These are phyloP conservation scores for Noctua pronuba DNA, from an alignment of 2,888 invertebrate species.

Conservation along the genomic window DNA sequence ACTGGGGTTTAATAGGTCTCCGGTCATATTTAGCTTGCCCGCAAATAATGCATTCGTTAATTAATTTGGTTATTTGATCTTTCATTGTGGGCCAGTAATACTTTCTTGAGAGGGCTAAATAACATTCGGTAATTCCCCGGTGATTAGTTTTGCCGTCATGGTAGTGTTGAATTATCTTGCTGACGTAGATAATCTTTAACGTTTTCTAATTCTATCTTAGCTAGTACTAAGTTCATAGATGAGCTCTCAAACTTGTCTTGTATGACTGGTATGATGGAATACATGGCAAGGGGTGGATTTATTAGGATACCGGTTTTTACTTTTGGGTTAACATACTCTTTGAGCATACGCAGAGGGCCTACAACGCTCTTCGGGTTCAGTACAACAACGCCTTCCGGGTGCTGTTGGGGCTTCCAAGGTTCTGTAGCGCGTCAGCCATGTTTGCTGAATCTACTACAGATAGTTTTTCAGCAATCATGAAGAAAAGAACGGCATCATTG, in stretches of 20 bases:
- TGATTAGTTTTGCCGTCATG: slow-evolving; percentile 8
- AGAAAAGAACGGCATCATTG: too few species aligned
- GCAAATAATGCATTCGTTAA: not conserved
- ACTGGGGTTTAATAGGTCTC: not conserved
- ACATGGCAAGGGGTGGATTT: slow-evolving; percentile 1
- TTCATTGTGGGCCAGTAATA: slow-evolving; percentile 5
- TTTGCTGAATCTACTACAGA: too few species aligned
- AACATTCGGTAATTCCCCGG: slow-evolving; percentile 2
- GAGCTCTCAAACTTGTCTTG: slow-evolving; percentile 2
- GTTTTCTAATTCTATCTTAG: too few species aligned
- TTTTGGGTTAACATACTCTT: not conserved
- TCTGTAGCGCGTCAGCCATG: too few species aligned
- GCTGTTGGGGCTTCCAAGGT: too few species aligned
- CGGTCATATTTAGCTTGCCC: slow-evolving; percentile 1
- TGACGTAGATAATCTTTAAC: too few species aligned
- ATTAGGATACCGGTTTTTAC: not conserved
- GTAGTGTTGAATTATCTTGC: slow-evolving; percentile 4
- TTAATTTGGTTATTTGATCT: slow-evolving; percentile 1
- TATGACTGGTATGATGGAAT: slow-evolving; percentile 1
- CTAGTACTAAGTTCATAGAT: not conserved
- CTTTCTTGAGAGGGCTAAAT: slow-evolving; percentile 2
- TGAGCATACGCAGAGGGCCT: too few species aligned
- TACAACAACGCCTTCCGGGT: too few species aligned
- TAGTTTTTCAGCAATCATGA: too few species aligned
- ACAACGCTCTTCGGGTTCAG: too few species aligned